phyloP scores from a whole-genome alignment of 2,113 vertebrate species.

The Psammodynastes pulverulentus region DNA sequence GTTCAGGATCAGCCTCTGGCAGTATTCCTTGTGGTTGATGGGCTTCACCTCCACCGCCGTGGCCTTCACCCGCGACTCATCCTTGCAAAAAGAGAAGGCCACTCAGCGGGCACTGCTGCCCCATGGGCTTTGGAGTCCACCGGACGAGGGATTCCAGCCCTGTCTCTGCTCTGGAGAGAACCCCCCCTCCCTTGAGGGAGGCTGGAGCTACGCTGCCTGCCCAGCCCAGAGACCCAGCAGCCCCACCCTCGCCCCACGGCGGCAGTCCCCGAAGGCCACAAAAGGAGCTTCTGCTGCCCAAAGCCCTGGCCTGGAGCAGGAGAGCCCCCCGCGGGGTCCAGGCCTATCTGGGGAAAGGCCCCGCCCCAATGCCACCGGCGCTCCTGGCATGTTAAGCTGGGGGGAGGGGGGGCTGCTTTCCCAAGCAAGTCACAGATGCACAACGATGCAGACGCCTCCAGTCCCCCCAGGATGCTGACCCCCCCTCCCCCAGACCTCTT shows the following conservation, averaged over 20 bases:
- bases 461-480: no score
- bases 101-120: neutral
- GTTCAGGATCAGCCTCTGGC: constrained; percentile 83
- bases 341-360: neutral
- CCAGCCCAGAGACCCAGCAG: neutral
- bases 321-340: neutral
- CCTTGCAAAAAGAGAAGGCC: constrained; percentile 70
- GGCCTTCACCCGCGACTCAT: constrained; percentile 94
- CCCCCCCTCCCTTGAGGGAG: neutral
- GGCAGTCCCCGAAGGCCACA: neutral
- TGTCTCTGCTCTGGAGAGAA: neutral
- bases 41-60: constrained; percentile 88
- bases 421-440: neutral
- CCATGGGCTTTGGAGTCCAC: constrained; percentile 11
- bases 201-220: no score
- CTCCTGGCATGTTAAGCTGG: neutral
- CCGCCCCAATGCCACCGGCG: rapidly evolving
- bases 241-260: neutral
- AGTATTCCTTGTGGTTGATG: constrained; percentile 88
- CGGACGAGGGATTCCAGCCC: no score
- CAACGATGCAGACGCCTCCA: neutral
- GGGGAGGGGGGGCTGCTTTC: no score
- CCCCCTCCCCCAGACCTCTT: constrained; percentile 60
- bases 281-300: neutral
- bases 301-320: neutral